Base-by-base conservation (phyloP, 2,888 invertebrate species). In the Cyclophora punctaria region DNA sequence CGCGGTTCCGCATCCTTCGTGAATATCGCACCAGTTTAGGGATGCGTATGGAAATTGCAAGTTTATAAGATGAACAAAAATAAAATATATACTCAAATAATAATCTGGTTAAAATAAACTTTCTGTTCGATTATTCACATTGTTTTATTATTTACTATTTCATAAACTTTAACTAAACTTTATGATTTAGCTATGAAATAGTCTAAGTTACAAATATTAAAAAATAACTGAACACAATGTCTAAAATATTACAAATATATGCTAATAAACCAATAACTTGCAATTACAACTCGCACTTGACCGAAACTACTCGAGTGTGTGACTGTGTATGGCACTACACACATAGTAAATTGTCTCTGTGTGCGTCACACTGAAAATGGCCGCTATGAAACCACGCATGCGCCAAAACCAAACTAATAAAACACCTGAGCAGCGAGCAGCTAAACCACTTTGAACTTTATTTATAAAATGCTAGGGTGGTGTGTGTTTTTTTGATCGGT, bases 291-390 rank as follows among this genome's bases (percentile, higher is more conserved):
- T 50, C 52, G 20, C 49, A 7, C 48, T 52, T 52, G 48, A 48
- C 51, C 48, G 5, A 7, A 42, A 6, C 42, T 42, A 35, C 43
- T 48, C 35, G 20, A 34, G 35, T 46, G 48, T 51, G 52, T 55
- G 49, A n/a, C n/a, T 51, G 56, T 55, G 20, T 4, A 7, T 54
- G 54, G 55, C 56, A 47, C 51, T 47, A 47, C 47, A 37, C 4
- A 4, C 37, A 45, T 20, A 20, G 20, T 20, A 20, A 20, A 20
- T 20, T 20, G 20, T 57, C 49, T 55, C 56, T 70, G 80, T 80
- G 75, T 78, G 72, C 44, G 78, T 71, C 70, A 71, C 65, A 69
- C 79, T 78, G 82, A 82, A 85, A 85, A 86, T 86, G 86, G 86
- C 86, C 77, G 86, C 78, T 83, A 53, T 44, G 35, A 46, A 45